phyloP scores from a whole-genome alignment of 2,113 vertebrate genomes.

The Epinephelus lanceolatus region DNA sequence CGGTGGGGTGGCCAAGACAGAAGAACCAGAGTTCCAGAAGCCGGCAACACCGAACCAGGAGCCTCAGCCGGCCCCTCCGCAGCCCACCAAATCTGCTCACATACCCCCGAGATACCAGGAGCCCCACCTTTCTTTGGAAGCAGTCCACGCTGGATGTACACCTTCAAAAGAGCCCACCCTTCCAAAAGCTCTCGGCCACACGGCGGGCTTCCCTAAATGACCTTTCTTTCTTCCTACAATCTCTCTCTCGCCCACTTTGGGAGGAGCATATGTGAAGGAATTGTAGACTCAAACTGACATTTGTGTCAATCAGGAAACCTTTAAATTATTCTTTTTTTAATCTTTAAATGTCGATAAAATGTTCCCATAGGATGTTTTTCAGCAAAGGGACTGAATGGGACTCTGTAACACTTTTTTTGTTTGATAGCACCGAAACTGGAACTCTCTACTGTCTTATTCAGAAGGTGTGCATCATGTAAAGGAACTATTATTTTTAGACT shows the following conservation, averaged over 20 bases:
- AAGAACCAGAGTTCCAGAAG: slow-evolving; percentile 82
- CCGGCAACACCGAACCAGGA: slow-evolving; percentile 78
- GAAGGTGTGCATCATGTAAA: slow-evolving; percentile 43
- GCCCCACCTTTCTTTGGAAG: slow-evolving; percentile 18
- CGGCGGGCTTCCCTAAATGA: slow-evolving; percentile 55
- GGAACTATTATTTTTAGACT: slow-evolving; percentile 53
- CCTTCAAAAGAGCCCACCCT: slow-evolving; percentile 48
- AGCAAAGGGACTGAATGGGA: slow-evolving; percentile 52
- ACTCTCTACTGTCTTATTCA: slow-evolving; percentile 35
- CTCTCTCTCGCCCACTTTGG: neutral
- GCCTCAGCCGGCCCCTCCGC: slow-evolving; percentile 66
- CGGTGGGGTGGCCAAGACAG: slow-evolving; percentile 65
- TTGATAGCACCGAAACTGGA: slow-evolving; percentile 38
- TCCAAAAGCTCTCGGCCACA: slow-evolving; percentile 52
- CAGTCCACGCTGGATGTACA: slow-evolving; percentile 47
- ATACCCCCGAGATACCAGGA: slow-evolving; percentile 30
- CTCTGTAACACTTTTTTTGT: slow-evolving; percentile 43
- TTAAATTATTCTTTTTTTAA: slow-evolving; percentile 56
- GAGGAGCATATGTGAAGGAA: slow-evolving; percentile 12
- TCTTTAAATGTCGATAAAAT: slow-evolving; percentile 47
- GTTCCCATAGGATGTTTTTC: slow-evolving; percentile 18
- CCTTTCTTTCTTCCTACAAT: neutral
- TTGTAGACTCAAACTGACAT: slow-evolving; percentile 56
- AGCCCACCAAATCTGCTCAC: slow-evolving; percentile 70
- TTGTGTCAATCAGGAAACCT: slow-evolving; percentile 62